Base-by-base conservation (phyloP, 2,113 vertebrate species). In the Eulacestoma nigropectus region DNA sequence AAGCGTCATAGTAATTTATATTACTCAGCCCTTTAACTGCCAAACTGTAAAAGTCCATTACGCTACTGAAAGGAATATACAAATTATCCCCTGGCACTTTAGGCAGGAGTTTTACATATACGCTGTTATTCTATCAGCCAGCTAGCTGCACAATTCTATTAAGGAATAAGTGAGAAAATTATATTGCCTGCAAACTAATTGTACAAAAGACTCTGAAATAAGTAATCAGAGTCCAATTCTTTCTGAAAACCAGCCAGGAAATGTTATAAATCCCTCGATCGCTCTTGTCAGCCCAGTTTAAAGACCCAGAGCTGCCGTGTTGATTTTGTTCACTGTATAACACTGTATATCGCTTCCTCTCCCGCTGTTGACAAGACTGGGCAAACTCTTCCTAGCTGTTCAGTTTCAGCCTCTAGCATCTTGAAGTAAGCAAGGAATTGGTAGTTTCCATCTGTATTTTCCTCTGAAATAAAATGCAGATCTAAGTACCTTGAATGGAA, bases 141-240 rank as follows among this genome's bases (percentile, higher is more conserved):
- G 90, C 84, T 73, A 97, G 95, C 97, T 95, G 84, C 82, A 97
- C 37, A 55, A 94, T 97, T 97, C 95, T 97, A 90, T 97, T 98
- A 98, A 96, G 89, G 73, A 89, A 90, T 90, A 96, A 98, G 96
- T 96, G 96, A 98, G 97, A 97, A 98, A 98, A 98, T 97, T 82
- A 96, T 96, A 96, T 97, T 94, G 97, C 97, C 97, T 93, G 92
- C 94, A 96, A 98, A 98, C 97, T 98, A 97, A 98, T 98, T 96
- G 97, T 95, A 93, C 92, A 93, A 78, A 97, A 97, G 90, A 90
- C 73, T 97, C 96, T 93, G 93, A 97, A 98, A 94, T 96, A 97
- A 97, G 97, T 97, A 94, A 93, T 88, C 89, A 84, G 94, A 77
- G 90, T 80, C 96, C 77, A 78, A 87, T 95, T 86, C 88, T 95